Conservation (phyloP, 2,113 vertebrate species). For the Sitta europaea region DNA sequence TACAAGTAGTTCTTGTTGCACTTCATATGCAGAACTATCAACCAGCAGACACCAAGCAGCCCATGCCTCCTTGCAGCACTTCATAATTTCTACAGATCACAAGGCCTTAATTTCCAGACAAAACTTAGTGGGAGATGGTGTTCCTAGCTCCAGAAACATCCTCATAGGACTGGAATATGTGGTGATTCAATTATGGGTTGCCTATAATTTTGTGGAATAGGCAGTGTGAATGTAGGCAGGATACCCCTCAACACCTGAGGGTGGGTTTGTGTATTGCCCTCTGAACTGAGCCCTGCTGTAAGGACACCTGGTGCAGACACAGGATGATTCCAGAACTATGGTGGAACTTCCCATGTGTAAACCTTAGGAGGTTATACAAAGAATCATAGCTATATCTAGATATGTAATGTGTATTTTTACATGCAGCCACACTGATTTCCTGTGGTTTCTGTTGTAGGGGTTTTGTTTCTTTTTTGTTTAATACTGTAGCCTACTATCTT, state of each 20-base stretch:
- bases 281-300: rapidly evolving
- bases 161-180: background rate
- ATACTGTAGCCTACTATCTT: background rate
- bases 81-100: rapidly evolving
- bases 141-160: background rate
- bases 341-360: background rate
- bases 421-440: background rate
- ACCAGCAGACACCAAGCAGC: background rate
- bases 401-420: background rate
- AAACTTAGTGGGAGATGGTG: background rate
- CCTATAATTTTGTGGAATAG: too few species aligned
- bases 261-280: rapidly evolving
- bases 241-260: too few species aligned
- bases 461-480: background rate
- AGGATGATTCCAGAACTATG: background rate
- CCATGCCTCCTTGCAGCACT: background rate
- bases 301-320: background rate
- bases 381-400: background rate
- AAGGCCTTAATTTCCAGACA: background rate
- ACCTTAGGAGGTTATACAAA: background rate
- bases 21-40: background rate
- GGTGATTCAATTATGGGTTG: too few species aligned
- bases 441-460: background rate
- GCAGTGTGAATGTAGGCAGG: background rate
- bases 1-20: background rate